A percentile compares a stretch with the other conserved stretches of the same genome.
phyloP scores from a whole-genome alignment of 92 coral and sea anemone genomes.

The Metridium senile region DNA sequence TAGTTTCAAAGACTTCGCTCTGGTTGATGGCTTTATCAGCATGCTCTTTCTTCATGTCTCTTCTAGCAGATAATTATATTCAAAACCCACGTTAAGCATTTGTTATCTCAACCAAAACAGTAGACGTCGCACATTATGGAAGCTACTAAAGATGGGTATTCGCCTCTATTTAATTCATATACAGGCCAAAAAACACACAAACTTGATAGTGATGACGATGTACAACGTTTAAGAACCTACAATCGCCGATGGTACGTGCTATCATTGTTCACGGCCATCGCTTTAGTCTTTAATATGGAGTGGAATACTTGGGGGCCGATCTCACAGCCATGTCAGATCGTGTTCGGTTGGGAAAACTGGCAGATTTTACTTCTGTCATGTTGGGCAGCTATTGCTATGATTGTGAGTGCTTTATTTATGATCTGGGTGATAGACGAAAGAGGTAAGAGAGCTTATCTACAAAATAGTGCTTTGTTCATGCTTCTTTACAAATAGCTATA shows the following conservation, averaged over 20 bases:
- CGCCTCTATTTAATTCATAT: background rate
- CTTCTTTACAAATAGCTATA: too few species aligned
- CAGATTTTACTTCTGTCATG: constrained; percentile 54
- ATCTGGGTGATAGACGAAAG: constrained; percentile 70
- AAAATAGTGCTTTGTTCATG: too few species aligned
- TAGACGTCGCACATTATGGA: too few species aligned
- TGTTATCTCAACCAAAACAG: too few species aligned
- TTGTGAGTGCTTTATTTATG: constrained; percentile 47
- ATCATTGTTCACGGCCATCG: constrained; percentile 43
- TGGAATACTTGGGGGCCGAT: constrained; percentile 82
- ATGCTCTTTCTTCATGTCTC: too few species aligned
- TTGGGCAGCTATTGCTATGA: constrained; percentile 38
- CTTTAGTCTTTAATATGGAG: constrained; percentile 51
- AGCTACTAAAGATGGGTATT: background rate
- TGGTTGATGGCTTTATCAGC: too few species aligned
- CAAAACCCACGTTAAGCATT: too few species aligned
- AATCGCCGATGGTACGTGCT: constrained; percentile 75
- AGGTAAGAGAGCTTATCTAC: constrained; percentile 62
- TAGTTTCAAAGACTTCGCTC: too few species aligned
- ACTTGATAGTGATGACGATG: background rate
- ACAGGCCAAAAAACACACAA: background rate
- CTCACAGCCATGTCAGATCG: constrained; percentile 58
- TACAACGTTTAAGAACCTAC: constrained; percentile 44
- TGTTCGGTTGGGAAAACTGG: constrained; percentile 71
- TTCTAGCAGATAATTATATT: too few species aligned